phyloP scores from a whole-genome alignment of 1,140 invertebrate genomes.

The Cotesia typhae region DNA sequence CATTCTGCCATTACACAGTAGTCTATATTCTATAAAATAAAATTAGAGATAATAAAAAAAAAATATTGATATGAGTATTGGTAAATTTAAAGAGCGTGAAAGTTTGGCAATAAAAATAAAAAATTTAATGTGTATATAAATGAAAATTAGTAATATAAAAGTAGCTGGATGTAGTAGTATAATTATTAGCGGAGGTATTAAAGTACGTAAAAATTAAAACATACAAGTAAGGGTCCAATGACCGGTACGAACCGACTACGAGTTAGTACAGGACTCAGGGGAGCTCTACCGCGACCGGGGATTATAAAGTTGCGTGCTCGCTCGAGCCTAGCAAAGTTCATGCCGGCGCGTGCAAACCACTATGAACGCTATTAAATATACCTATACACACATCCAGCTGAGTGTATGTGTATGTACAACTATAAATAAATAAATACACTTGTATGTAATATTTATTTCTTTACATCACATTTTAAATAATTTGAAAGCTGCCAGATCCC shows the following conservation, averaged over 20 bases:
- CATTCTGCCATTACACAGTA: no score
- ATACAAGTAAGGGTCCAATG: conserved; percentile 18
- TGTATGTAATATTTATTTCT: no score
- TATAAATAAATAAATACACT: conserved; percentile 7
- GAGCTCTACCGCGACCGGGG: conserved; percentile 25
- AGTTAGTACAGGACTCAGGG: not conserved
- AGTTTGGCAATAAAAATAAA: not conserved
- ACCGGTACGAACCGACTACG: conserved; percentile 7
- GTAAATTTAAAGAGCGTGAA: not conserved
- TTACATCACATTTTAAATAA: no score
- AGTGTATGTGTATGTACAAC: not conserved
- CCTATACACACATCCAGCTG: conserved; percentile 7
- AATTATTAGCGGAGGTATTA: no score
- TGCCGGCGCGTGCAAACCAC: conserved; percentile 22
- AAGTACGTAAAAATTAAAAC: conserved; percentile 20
- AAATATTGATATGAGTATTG: no score
- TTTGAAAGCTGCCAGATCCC: no score
- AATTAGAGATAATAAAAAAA: no score
- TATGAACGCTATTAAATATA: conserved; percentile 14
- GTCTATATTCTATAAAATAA: no score
- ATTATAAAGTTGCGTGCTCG: conserved; percentile 29
- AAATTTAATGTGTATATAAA: not conserved
- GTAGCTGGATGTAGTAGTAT: not conserved
- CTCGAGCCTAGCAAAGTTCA: conserved; percentile 33
- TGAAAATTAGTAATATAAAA: not conserved